Conservation (phyloP, 2,113 vertebrate species). For the Cyanistes caeruleus region DNA sequence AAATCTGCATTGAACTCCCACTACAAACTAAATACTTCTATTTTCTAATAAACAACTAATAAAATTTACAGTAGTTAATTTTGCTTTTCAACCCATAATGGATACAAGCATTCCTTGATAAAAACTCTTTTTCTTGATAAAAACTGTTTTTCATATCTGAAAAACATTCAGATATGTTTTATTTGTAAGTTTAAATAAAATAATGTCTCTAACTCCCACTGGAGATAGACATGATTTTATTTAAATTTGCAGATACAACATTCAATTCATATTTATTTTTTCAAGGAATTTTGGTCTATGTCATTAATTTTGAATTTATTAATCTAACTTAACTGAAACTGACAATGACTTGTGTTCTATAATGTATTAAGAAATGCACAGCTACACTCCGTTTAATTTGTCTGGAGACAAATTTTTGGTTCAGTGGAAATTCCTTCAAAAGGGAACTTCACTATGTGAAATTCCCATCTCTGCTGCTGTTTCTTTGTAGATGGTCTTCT, state of each 20-base stretch:
- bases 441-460: neutral
- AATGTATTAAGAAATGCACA: neutral
- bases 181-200: neutral
- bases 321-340: neutral
- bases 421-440: neutral
- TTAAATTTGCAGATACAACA: neutral
- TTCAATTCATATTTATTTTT: neutral
- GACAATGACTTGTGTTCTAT: neutral
- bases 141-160: too few species aligned
- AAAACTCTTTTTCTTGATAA: neutral
- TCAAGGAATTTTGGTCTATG: neutral
- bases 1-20: neutral
- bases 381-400: neutral
- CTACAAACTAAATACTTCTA: neutral
- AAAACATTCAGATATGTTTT: neutral
- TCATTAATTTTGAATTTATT: neutral
- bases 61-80: neutral
- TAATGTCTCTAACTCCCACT: neutral
- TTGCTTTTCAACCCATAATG: neutral
- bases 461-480: neutral
- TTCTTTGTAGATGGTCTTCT: neutral
- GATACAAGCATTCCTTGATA: neutral
- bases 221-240: neutral
- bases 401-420: neutral
- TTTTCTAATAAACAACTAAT: neutral